These are phyloP conservation scores for Psilopsiagon aymara DNA, from an alignment of 2,113 vertebrate species.

Conservation along the genomic window DNA sequence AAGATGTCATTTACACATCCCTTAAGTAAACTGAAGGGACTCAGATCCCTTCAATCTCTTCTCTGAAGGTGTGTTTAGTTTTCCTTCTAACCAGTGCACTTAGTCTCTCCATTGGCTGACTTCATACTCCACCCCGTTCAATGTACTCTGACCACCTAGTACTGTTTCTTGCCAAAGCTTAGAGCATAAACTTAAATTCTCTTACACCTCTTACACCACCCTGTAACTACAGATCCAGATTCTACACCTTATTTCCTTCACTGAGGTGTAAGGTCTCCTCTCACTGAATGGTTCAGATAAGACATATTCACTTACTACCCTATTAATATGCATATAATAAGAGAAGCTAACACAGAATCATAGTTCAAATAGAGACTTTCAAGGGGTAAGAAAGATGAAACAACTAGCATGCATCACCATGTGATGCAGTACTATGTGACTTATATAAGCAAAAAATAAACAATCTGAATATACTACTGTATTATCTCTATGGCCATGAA, in stretches of 20 bases:
- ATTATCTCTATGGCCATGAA: background rate
- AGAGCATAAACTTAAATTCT: background rate
- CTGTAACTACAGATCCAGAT: background rate
- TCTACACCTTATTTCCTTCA: rapidly evolving
- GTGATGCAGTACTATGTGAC: background rate
- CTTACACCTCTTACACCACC: rapidly evolving
- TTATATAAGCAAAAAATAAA: background rate
- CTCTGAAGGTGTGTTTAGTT: background rate
- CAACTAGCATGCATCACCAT: rapidly evolving
- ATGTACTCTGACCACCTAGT: background rate
- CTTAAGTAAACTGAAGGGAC: background rate
- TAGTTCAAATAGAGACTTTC: background rate
- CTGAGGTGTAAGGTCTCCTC: background rate
- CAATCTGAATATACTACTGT: background rate
- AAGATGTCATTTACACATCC: background rate
- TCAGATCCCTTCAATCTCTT: background rate
- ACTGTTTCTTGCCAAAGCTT: background rate
- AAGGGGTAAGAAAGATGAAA: background rate
- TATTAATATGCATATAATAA: rapidly evolving
- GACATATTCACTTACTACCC: background rate
- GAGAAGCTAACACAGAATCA: background rate
- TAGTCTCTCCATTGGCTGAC: background rate
- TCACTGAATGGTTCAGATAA: background rate
- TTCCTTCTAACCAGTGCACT: background rate
- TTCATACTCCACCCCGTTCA: background rate